phyloP scores from a whole-genome alignment of 2,113 vertebrate species.

The Alces alces region DNA sequence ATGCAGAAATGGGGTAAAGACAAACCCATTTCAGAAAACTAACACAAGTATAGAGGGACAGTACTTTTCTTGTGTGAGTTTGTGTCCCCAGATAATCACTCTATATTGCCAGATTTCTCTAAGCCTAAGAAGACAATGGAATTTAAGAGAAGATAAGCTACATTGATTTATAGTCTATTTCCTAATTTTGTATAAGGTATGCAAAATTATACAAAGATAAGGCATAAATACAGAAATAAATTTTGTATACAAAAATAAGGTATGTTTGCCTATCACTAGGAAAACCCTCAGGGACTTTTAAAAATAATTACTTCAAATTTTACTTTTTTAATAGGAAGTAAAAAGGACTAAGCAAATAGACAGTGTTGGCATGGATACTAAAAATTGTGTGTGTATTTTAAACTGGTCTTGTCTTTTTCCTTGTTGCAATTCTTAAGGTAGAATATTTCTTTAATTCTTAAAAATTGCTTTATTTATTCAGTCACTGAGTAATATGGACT shows the following conservation, averaged over 20 bases:
- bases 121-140: neutral
- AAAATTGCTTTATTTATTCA: neutral
- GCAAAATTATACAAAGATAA: neutral
- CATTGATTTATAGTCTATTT: neutral
- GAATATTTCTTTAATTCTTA: neutral
- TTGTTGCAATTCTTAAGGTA: conserved; percentile 10
- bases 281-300: conserved; percentile 16
- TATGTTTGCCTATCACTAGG: neutral
- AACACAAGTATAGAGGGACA: neutral
- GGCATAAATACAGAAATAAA: neutral
- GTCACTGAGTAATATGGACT: neutral
- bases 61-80: neutral
- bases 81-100: neutral
- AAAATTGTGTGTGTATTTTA: conserved; percentile 40
- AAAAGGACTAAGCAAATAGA: conserved; percentile 32
- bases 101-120: neutral
- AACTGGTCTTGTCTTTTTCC: neutral
- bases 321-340: conserved; percentile 33
- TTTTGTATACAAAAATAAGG: neutral
- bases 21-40: neutral
- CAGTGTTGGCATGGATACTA: neutral
- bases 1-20: neutral
- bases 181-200: neutral
- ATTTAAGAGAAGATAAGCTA: neutral
- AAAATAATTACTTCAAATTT: conserved; percentile 51